These are phyloP conservation scores for Hetaerina americana DNA, from an alignment of 1,140 invertebrate species.

Conservation along the genomic window DNA sequence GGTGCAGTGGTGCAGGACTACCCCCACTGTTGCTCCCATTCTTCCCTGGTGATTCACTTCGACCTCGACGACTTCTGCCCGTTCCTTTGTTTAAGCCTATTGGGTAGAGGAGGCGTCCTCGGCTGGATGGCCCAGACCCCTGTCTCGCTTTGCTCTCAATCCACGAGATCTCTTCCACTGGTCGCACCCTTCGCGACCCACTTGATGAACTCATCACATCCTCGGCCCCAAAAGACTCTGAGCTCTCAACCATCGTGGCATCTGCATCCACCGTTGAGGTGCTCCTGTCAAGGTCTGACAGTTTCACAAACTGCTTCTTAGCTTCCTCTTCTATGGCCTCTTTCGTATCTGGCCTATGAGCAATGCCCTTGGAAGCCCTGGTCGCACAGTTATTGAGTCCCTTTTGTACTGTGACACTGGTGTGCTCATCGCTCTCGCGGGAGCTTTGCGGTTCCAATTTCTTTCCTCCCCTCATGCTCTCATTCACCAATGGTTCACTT, in stretches of 20 bases:
- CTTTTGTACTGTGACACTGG: too few species aligned
- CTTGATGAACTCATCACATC: constrained; percentile 24
- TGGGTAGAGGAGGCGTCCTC: constrained; percentile 35
- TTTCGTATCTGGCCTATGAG: not conserved
- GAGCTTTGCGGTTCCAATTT: not conserved
- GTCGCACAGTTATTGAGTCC: too few species aligned
- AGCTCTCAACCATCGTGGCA: not conserved
- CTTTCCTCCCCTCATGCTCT: not conserved
- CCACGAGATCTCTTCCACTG: constrained; percentile 40
- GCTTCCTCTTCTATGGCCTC: not conserved
- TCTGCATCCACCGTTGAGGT: not conserved
- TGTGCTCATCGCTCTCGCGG: too few species aligned
- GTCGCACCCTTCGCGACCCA: constrained; percentile 19
- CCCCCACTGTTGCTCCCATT: constrained; percentile 14
- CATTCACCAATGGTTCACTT: too few species aligned
- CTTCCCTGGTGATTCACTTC: not conserved
- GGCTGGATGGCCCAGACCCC: not conserved
- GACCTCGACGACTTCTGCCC: not conserved
- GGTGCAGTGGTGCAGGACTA: constrained; percentile 22
- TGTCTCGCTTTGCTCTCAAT: constrained; percentile 42
- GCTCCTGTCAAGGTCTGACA: constrained; percentile 43
- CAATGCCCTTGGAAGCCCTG: not conserved
- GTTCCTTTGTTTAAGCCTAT: constrained; percentile 24
- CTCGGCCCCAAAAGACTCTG: constrained; percentile 19
- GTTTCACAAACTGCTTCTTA: constrained; percentile 31